Evolutionary conservation across 2,113 vertebrate species (phyloP).

Genomic region (Perccottus glenii): DNA sequence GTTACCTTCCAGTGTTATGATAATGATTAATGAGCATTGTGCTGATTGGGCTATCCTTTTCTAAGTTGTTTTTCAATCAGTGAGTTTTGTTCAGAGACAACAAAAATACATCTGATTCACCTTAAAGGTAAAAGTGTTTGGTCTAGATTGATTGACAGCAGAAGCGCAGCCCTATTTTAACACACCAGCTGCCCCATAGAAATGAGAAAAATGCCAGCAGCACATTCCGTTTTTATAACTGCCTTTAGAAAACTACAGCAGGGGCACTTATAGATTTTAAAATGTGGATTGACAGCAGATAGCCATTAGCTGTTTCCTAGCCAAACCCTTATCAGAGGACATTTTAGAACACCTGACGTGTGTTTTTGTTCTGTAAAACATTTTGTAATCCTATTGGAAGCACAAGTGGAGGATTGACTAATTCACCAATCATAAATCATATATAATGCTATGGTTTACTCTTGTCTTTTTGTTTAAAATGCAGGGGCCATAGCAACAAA

Average conservation of each 20-base stretch:
- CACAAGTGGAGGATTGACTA: conserved; percentile 28
- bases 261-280: conserved; percentile 34
- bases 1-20: background rate
- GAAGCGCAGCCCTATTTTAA: conserved; percentile 37
- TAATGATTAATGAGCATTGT: background rate
- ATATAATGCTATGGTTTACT: background rate
- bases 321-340: background rate
- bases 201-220: conserved; percentile 59
- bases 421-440: conserved; percentile 6
- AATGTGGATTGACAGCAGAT: conserved; percentile 42
- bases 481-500: conserved; percentile 2
- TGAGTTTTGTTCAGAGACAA: conserved; percentile 19
- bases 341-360: background rate
- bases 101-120: conserved; percentile 6
- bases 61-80: conserved; percentile 3
- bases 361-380: background rate
- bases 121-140: conserved; percentile 34
- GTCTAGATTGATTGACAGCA: conserved; percentile 62
- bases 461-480: conserved; percentile 3
- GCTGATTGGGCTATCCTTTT: background rate
- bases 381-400: conserved; percentile 19
- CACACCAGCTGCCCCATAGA: conserved; percentile 46
- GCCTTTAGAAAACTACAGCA: conserved; percentile 24
- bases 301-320: conserved; percentile 4
- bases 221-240: conserved; percentile 57